Percentiles rank a stretch among this genome's conserved stretches.
Evolutionary conservation across 2,888 invertebrate genomes (phyloP).

Genomic region (Crocallis elinguaria): DNA sequence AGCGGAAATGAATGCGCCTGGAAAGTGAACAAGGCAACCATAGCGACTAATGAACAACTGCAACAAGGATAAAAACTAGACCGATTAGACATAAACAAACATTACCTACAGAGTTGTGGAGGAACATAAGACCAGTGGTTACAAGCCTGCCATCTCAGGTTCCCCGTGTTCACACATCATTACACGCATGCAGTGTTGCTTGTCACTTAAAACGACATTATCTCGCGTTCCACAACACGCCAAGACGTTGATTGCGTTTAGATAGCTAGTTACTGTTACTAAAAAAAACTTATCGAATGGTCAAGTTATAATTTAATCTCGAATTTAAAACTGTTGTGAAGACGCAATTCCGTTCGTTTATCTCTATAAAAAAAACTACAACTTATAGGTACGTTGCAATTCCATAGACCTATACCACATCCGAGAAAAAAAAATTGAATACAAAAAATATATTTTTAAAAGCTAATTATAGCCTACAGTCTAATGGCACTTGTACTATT

Average conservation of each 20-base stretch:
- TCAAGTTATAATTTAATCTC: too few species aligned
- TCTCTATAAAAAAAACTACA: too few species aligned
- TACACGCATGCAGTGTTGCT: constrained; percentile 1
- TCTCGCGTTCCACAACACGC: background rate
- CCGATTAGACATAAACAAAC: background rate
- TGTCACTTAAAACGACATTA: background rate
- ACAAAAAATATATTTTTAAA: too few species aligned
- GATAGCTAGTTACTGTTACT: background rate
- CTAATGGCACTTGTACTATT: too few species aligned
- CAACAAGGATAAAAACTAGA: background rate
- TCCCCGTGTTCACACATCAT: constrained; percentile 14
- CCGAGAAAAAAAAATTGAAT: too few species aligned
- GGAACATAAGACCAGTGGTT: background rate
- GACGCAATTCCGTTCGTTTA: too few species aligned
- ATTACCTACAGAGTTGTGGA: background rate
- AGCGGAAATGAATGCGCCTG: background rate
- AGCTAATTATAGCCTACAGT: too few species aligned
- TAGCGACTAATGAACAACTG: background rate
- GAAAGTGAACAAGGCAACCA: too few species aligned
- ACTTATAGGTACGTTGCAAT: too few species aligned
- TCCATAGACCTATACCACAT: too few species aligned
- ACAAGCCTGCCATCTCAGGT: constrained; percentile 6
- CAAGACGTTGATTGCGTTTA: background rate
- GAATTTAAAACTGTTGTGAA: too few species aligned
- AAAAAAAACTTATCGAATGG: too few species aligned